These are phyloP conservation scores for Tetragonisca angustula DNA, from an alignment of 2,888 invertebrate species.

Conservation along the genomic window DNA sequence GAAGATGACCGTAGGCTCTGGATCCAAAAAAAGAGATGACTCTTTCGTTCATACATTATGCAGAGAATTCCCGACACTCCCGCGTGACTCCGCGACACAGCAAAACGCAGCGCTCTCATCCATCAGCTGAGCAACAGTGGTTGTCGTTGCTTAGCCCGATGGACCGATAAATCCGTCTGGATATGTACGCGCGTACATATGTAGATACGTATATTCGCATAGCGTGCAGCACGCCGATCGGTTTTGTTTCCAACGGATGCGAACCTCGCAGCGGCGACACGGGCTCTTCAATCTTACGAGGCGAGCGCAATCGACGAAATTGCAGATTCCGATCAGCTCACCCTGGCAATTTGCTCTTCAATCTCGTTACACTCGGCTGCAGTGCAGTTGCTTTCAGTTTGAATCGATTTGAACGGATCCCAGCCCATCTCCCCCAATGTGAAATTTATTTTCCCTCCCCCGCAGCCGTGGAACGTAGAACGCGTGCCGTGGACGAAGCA, in stretches of 20 bases:
- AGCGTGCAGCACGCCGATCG: neutral
- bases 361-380: conserved; percentile 44
- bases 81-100: conserved; percentile 27
- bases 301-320: conserved; percentile 57
- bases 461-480: too few species aligned
- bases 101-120: conserved; percentile 17
- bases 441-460: conserved; percentile 22
- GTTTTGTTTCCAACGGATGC: conserved; percentile 44
- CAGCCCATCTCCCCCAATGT: too few species aligned
- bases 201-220: neutral
- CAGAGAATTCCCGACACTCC: conserved; percentile 47
- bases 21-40: neutral
- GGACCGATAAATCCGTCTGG: conserved; percentile 36
- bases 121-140: conserved; percentile 31
- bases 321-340: conserved; percentile 58
- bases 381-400: conserved; percentile 22
- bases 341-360: conserved; percentile 54
- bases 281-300: conserved; percentile 44
- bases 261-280: conserved; percentile 33
- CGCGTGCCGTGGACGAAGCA: neutral
- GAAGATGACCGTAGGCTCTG: conserved; percentile 31
- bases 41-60: conserved; percentile 55
- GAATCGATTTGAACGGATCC: neutral
- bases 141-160: conserved; percentile 31
- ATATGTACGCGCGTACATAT: neutral